Evolutionary conservation across 2,888 invertebrate species (phyloP), one percentile per base, ranked within the genome.

Genomic region (Drosophila bunnanda): DNA sequence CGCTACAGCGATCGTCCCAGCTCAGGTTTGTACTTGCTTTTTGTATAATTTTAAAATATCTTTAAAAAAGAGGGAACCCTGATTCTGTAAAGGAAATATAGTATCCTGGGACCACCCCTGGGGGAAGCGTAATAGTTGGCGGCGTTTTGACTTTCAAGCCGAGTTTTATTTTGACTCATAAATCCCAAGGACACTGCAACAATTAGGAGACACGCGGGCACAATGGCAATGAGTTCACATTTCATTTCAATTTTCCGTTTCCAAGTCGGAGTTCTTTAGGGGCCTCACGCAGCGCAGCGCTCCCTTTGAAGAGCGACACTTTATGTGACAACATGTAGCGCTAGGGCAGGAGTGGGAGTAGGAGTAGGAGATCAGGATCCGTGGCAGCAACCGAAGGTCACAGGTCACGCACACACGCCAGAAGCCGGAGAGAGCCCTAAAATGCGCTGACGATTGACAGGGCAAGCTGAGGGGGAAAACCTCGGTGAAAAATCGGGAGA

Each of bases 1-100:
- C 94, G 99, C 91, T 99, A 99, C 93, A 96, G 96, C 88, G 97
- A 97, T 92, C 94, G 97, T 89, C 97, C 97, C 7, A 97, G 97
- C 92, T 97, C 97, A 93, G 97, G 97, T 97, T 92, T 94, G 95
- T 94, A 71, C 15, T 9, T 10, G 12, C 12, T 28, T 28, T 7
- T 2, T 13, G 1, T n/a, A 17, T 9, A n/a, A n/a, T 13, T 38
- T 17, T n/a, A 38, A n/a, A 38, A 4, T 10, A 8, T 53, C 7
- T 15, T 25, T 25, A 25, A 8, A n/a, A 22, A 13, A 22, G 8
- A 20, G 30, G 32, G 17, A 30, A 59, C 39, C 15, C 9, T 28
- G 9, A 22, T 36, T 0, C 6, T 34, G 34, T 8, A 39, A 10
- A 22, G 34, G 41, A 58, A 41, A 41, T 20, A 34, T 43, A 8